Evolutionary conservation across 2,113 vertebrate genomes (phyloP).

Genomic region (Podarcis cretensis): DNA sequence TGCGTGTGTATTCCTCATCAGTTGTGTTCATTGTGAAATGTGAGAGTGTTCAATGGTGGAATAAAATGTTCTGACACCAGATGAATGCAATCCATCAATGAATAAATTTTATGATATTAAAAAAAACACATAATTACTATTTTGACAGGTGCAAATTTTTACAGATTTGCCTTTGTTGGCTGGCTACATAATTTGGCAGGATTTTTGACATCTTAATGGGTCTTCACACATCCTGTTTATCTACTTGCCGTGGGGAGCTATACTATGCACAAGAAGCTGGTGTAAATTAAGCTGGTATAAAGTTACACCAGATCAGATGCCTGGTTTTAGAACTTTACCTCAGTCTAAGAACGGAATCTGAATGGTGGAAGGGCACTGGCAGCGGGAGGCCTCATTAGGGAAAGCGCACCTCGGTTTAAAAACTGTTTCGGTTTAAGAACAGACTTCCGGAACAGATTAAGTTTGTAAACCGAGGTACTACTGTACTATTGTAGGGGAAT

Average conservation of each 20-base stretch:
- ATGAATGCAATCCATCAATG: slow-evolving; percentile 26
- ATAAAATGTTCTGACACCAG: slow-evolving; percentile 16
- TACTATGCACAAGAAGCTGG: background rate
- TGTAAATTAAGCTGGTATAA: too few relatives aligned
- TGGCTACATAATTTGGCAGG: slow-evolving; percentile 32
- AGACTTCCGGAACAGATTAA: too few relatives aligned
- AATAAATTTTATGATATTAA: slow-evolving; percentile 1
- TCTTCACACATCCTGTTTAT: background rate
- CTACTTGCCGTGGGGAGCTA: background rate
- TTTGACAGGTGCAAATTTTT: slow-evolving; percentile 41
- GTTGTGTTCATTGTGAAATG: background rate
- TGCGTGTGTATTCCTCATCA: background rate
- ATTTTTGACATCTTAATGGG: slow-evolving; percentile 3
- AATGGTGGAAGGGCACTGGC: too few relatives aligned
- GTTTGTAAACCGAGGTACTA: too few relatives aligned
- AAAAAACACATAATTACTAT: slow-evolving; percentile 15
- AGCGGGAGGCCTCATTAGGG: too few relatives aligned
- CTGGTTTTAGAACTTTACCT: too few relatives aligned
- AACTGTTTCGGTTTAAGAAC: too few relatives aligned
- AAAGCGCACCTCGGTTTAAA: too few relatives aligned
- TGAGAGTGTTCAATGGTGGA: slow-evolving; percentile 26
- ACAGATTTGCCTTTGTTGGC: slow-evolving; percentile 15
- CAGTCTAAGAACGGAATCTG: too few relatives aligned
- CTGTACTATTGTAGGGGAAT: background rate
- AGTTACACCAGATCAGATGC: too few relatives aligned